These are phyloP conservation scores for Protobothrops mucrosquamatus DNA, from an alignment of 2,113 vertebrate genomes.

Conservation along the genomic window DNA sequence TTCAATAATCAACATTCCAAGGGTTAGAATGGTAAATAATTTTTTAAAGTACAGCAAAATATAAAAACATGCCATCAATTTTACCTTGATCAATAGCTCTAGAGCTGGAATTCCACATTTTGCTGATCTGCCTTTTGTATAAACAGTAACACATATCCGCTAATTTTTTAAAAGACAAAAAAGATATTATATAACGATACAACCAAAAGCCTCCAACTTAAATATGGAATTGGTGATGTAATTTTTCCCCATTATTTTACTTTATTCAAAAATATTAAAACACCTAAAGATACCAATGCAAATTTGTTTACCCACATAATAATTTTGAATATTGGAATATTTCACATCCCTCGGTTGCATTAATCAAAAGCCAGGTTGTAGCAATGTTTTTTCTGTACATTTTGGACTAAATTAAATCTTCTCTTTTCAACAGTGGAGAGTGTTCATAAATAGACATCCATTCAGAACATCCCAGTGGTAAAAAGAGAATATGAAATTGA, in stretches of 20 bases:
- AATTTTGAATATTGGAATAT: background rate
- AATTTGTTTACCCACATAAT: rapidly evolving
- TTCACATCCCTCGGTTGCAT: background rate
- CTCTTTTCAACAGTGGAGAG: background rate
- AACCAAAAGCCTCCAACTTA: rapidly evolving
- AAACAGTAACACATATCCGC: constrained; percentile 83
- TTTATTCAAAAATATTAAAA: background rate
- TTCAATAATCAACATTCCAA: constrained; percentile 4
- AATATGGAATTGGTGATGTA: background rate
- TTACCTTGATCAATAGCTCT: constrained; percentile 93
- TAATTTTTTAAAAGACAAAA: constrained; percentile 60
- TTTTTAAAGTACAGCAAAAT: background rate
- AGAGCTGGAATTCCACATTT: constrained; percentile 82
- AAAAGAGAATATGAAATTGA: background rate
- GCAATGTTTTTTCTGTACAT: background rate
- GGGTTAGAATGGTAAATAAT: background rate
- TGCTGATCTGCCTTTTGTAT: constrained; percentile 89
- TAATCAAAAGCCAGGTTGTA: background rate
- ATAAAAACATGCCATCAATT: background rate
- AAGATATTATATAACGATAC: background rate
- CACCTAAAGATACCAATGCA: background rate
- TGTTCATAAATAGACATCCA: background rate
- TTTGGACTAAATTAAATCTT: background rate
- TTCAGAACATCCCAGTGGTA: background rate
- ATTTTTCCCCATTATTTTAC: background rate